These are phyloP conservation scores for Asobara japonica DNA, from an alignment of 1,140 invertebrate species.

Conservation along the genomic window DNA sequence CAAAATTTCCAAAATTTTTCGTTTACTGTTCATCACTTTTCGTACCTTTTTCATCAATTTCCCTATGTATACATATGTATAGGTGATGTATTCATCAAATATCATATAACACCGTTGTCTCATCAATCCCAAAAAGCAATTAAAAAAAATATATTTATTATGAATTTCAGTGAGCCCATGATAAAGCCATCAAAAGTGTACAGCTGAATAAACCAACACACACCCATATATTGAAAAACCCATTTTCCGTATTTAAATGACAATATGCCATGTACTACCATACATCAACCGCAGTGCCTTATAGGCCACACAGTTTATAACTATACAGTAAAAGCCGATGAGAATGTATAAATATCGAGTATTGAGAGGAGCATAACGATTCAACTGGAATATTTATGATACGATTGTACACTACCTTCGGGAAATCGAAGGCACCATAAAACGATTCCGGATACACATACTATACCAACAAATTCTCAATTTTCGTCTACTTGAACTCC, in stretches of 20 bases:
- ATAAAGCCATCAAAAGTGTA: not conserved
- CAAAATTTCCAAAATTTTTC: too few relatives aligned
- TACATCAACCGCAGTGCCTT: not conserved
- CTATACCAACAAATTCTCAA: not conserved
- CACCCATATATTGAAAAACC: not conserved
- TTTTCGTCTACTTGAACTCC: not conserved
- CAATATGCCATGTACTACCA: not conserved
- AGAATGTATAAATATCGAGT: conserved; percentile 1
- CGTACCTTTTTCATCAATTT: too few relatives aligned
- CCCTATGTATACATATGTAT: too few relatives aligned
- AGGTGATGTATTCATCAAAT: too few relatives aligned
- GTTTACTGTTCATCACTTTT: too few relatives aligned
- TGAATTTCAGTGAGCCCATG: too few relatives aligned
- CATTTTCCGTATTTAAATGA: not conserved
- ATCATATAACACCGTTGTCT: too few relatives aligned
- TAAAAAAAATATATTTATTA: too few relatives aligned
- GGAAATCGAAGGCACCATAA: conserved; percentile 22
- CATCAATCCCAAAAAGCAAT: not conserved
- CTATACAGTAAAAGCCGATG: not conserved
- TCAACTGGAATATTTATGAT: conserved; percentile 25
- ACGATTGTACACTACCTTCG: conserved; percentile 1
- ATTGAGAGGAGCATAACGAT: conserved; percentile 22
- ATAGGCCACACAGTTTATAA: not conserved
- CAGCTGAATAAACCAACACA: not conserved
- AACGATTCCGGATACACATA: not conserved